These are phyloP conservation scores for Trichacis sp. DNA, from an alignment of 2,888 invertebrate species.

Conservation along the genomic window DNA sequence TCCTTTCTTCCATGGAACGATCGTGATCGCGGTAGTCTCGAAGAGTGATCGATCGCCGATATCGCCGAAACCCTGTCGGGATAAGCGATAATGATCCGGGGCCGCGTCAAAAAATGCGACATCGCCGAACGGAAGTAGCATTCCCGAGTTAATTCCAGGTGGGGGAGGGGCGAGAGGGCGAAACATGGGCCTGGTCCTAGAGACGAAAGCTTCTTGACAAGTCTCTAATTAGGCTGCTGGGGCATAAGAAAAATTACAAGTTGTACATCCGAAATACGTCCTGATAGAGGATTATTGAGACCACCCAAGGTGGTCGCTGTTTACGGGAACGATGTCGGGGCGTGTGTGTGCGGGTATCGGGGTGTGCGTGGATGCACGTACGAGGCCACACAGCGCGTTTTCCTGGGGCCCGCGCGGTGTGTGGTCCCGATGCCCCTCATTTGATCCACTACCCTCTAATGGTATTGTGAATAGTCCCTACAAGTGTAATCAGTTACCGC, in stretches of 20 bases:
- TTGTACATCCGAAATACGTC: conserved; percentile 41
- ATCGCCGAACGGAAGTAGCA: background rate
- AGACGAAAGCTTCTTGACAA: conserved; percentile 1
- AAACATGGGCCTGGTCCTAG: background rate
- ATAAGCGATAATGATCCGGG: background rate
- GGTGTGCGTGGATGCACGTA: conserved; percentile 37
- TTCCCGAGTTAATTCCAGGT: background rate
- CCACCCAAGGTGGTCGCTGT: conserved; percentile 61
- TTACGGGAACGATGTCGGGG: conserved; percentile 66
- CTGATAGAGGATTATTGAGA: conserved; percentile 61
- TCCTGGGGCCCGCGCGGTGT: conserved; percentile 59
- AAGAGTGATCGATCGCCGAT: background rate
- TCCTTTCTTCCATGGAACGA: background rate
- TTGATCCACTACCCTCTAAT: conserved; percentile 66
- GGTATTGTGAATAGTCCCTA: conserved; percentile 48
- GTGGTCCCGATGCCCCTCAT: conserved; percentile 64
- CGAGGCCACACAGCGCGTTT: conserved; percentile 56
- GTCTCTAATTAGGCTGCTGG: conserved; percentile 13
- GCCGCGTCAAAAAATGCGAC: background rate
- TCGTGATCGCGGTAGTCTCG: background rate
- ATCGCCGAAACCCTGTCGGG: background rate
- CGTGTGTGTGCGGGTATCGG: conserved; percentile 29
- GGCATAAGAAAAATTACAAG: conserved; percentile 18
- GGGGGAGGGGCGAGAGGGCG: no score
- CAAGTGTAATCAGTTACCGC: conserved; percentile 52